Base-by-base conservation (phyloP, 2,888 invertebrate species). In the Polymixis lichenea region DNA sequence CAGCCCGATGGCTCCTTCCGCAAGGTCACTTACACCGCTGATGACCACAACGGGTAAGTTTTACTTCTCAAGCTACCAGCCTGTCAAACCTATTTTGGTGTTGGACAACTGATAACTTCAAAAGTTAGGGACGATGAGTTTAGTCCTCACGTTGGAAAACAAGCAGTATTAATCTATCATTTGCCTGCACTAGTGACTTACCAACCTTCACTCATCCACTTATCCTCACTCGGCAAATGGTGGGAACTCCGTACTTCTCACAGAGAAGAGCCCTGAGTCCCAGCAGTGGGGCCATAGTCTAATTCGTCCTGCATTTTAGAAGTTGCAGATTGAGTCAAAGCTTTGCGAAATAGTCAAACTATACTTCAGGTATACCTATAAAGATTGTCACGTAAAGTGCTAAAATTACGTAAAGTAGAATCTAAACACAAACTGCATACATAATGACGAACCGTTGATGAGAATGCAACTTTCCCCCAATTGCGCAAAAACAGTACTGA, bases 1-100 rank as follows among this genome's bases (percentile, higher is more conserved):
- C 97, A 97, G 90, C 97, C 97, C 38, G 97, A 97, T 88, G 97
- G 97, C 83, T 97, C 97, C 79, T 95, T 97, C 92, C 96, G 97
- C 90, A 97, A 97, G 86, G 97, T 97, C 46, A 95, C 97, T 83
- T 97, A 97, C 94, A 94, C 96, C 86, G 97, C 97, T 85, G 97
- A 97, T 84, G 97, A 97, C 90, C 97, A 97, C 90, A 89, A 96
- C 78, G 97, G 97, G 95, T 97, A 97, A 68, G 86, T 74, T 72
- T 69, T 77, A 66, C 15, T 55, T 0, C 62, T 49, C n/a, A 43
- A 64, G 58, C n/a, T 58, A 75, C 38, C 49, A 43, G 19, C 60
- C 8, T 71, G 3, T 9, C n/a, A 61, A 22, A 15, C 4, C 22
- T 38, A 38, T 38, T n/a, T 62, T 38, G 4, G 8, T 38, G 4